Conservation (phyloP, 2,888 invertebrate species). For the Drosophila macrothrix region DNA sequence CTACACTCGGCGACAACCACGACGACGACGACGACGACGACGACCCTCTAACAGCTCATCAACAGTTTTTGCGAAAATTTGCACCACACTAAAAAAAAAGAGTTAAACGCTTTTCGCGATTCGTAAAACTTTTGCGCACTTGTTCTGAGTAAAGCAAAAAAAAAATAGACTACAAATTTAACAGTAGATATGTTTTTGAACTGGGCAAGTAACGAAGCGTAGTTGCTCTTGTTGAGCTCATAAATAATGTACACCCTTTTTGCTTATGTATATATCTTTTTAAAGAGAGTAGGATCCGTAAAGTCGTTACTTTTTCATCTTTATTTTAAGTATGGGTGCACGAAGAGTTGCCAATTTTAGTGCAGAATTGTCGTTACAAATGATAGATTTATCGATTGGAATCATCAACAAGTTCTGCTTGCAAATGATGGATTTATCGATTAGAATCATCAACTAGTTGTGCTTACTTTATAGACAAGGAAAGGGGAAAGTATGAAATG, state of each 20-base stretch:
- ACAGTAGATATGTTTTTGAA: constrained; percentile 8
- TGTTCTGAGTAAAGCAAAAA: constrained; percentile 14
- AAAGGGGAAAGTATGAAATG: background rate
- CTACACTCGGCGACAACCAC: background rate
- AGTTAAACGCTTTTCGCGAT: constrained; percentile 47
- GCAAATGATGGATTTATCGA: background rate
- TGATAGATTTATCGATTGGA: background rate
- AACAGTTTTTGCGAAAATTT: constrained; percentile 29
- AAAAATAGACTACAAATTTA: constrained; percentile 2
- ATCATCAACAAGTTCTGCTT: background rate
- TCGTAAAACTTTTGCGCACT: constrained; percentile 39
- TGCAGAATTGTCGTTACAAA: background rate
- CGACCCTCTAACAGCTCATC: constrained; percentile 36
- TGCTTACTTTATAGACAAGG: background rate
- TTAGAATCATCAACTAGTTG: background rate
- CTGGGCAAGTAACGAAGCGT: background rate
- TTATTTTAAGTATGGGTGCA: background rate
- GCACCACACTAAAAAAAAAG: constrained; percentile 5
- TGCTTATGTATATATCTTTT: background rate
- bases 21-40: background rate
- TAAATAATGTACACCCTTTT: background rate
- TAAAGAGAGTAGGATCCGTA: rapidly evolving
- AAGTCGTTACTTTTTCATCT: background rate
- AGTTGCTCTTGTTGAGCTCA: constrained; percentile 1
- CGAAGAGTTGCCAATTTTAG: background rate